phyloP scores from a whole-genome alignment of 2,797 vertebrate genomes.

The Huso huso region DNA sequence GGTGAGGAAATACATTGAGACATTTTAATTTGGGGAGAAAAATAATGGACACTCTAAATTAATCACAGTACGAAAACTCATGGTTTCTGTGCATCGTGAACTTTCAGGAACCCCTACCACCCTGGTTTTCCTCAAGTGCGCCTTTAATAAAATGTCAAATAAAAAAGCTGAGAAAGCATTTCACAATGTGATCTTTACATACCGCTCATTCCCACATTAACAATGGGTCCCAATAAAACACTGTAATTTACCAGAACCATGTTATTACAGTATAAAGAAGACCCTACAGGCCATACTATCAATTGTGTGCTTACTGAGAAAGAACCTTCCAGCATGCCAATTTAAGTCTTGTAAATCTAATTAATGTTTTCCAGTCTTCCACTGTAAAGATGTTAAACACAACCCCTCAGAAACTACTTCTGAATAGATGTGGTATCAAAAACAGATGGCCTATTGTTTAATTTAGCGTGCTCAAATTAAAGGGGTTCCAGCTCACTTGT shows the following conservation, averaged over 20 bases:
- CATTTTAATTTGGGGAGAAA: too few relatives aligned
- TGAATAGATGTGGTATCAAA: not conserved
- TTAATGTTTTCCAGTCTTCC: not conserved
- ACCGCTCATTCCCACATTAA: not conserved
- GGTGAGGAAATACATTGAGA: too few relatives aligned
- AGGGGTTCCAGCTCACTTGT: not conserved
- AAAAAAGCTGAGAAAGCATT: not conserved
- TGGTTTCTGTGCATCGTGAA: too few relatives aligned
- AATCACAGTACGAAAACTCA: too few relatives aligned
- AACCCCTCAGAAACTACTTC: conserved; percentile 1
- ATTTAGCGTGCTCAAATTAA: not conserved
- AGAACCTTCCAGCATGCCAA: not conserved
- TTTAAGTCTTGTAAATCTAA: not conserved
- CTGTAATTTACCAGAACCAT: not conserved
- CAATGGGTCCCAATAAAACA: not conserved
- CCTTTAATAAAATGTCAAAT: too few relatives aligned
- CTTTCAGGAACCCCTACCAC: too few relatives aligned
- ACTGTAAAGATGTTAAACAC: not conserved
- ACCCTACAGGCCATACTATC: not conserved
- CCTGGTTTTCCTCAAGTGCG: too few relatives aligned
- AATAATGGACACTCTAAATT: too few relatives aligned
- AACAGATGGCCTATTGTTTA: not conserved
- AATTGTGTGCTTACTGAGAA: not conserved
- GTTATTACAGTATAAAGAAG: not conserved
- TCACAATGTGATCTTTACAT: not conserved